Base-by-base conservation (phyloP, 2,113 vertebrate species). In the Toxotes chatareus region DNA sequence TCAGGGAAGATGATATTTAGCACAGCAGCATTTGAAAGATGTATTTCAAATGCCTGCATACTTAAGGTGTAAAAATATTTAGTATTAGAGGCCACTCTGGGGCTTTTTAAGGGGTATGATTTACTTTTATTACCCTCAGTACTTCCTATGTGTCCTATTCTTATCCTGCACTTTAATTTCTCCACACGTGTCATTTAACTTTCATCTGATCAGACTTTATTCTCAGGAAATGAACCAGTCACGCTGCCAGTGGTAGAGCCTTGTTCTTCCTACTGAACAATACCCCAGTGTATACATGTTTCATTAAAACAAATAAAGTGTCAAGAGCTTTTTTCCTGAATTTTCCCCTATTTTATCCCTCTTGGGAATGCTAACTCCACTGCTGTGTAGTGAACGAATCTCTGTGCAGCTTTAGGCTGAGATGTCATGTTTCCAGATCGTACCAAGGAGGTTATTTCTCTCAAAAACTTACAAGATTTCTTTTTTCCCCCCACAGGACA, bases 121-220 rank as follows among this genome's bases (percentile, higher is more conserved):
- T 0, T 31, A 34, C 1, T 51, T 60, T 12, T 38, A 19, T 34
- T 60, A 53, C 21, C 27, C 34, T 53, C 16, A 47, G 13, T 23
- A 34, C 53, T 49, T 61, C 40, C 14, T 70, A 27, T 1, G 10
- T 6, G 59, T 21, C 27, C 38, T 0, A 5, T 68, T 57, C 16
- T 8, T 49, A 1, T 27, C 44, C 51, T 64, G 4, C 6, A 66
- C 31, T 51, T 72, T 78, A 4, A 59, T 75, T 82, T 79, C 27
- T 53, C 56, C 55, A 60, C 31, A 4, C 11, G 21, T 44, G 60
- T 84, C 69, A 79, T 89, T 83, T 80, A 66, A 67, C 80, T 19
- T 69, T 82, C 62, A 76, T 76, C 66, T 72, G 55, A 78, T 67
- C 23, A 17, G 36, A 53, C 55, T 40, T 6, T 11, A 14, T 34